Evolutionary conservation across 2,888 invertebrate genomes (phyloP).

Genomic region (Leptinotarsa haldemani): DNA sequence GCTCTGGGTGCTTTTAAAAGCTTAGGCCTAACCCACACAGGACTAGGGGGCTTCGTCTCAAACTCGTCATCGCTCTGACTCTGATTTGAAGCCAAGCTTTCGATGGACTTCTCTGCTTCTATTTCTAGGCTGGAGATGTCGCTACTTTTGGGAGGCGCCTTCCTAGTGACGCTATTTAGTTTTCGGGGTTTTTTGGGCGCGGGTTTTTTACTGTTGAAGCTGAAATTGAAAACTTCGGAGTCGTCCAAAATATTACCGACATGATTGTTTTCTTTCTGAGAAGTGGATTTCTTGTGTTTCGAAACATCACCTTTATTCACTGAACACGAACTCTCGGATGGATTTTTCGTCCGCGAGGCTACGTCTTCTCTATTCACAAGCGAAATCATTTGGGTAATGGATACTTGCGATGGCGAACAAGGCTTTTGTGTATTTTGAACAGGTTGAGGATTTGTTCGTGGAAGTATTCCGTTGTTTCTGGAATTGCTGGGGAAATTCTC

Average conservation of each 20-base stretch:
- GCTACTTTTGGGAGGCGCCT: not conserved
- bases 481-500: constrained; percentile 7
- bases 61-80: constrained; percentile 53
- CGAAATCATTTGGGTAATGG: constrained; percentile 30
- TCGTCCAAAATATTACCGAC: constrained; percentile 2
- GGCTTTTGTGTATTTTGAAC: not conserved
- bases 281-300: not conserved
- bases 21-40: constrained; percentile 32
- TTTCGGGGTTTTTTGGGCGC: constrained; percentile 10
- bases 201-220: constrained; percentile 23
- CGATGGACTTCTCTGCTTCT: constrained; percentile 23
- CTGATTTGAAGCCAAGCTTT: constrained; percentile 22
- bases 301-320: not conserved
- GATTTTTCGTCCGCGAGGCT: not conserved
- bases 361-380: constrained; percentile 18
- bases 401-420: constrained; percentile 16
- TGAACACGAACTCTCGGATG: not conserved
- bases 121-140: not conserved
- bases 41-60: constrained; percentile 41
- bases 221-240: constrained; percentile 29
- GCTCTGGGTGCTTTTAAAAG: constrained; percentile 8
- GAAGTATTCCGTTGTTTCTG: constrained; percentile 2
- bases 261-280: constrained; percentile 26
- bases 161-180: not conserved
- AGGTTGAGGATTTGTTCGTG: not conserved